Evolutionary conservation across 2,888 invertebrate genomes (phyloP), one percentile per base, ranked within the genome.

Genomic region (Lycophotia porphyrea): DNA sequence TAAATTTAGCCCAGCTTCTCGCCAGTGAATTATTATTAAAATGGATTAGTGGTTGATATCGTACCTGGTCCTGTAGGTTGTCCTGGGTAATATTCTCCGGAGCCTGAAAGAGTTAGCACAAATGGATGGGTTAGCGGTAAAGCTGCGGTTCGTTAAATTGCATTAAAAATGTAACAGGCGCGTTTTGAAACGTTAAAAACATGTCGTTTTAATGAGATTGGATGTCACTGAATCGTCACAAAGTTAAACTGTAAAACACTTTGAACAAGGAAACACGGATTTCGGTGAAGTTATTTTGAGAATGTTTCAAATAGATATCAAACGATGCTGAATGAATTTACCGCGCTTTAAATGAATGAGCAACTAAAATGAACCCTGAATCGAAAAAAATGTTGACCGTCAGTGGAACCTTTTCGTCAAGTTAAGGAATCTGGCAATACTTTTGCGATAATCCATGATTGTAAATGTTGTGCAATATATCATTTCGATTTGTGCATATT

Each of bases 71-170:
- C 85, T 18, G 63, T 74, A 65, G 87, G 76, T 69, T 80, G 75
- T 78, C 64, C 84, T 74, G 87, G 87, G 60, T 88, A 88, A 77
- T 88, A 87, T 70, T 72, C 86, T 31, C 70, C 87, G 61, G 77
- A 47, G 67, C 73, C 86, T 86, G 86, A n/a, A 87, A 88, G 76
- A 80, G 82, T 87, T 84, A 86, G 75, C 68, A 82, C 66, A 87
- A 74, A 75, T 82, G 68, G 70, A 58, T 55, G n/a, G 27, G 82
- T 76, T 73, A 84, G 71, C 61, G 65, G 77, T 36, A 52, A 75
- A 73, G 80, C 52, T 52, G 80, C 39, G 49, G 27, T 58, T 66
- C 36, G 69, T 84, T 63, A 70, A 58, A 64, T 74, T 79, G 76
- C 78, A 65, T 74, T 71, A 47, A 39, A 31, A 73, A 75, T 74